These are phyloP conservation scores for Amphiura filiformis DNA, from an alignment of 35 echinoderm and acorn worm species.

Conservation along the genomic window DNA sequence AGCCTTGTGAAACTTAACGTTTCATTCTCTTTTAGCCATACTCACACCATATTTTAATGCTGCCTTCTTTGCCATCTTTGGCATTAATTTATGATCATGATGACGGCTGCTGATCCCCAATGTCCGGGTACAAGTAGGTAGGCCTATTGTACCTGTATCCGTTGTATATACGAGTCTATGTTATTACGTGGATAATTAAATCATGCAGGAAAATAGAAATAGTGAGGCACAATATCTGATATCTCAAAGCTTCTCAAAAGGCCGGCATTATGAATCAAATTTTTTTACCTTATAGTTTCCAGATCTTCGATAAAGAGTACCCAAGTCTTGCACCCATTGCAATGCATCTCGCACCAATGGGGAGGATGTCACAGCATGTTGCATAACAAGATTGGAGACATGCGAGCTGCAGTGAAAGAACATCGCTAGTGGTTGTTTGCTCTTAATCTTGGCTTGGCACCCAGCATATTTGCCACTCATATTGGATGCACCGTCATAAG, in stretches of 20 bases:
- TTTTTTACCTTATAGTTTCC: slow-evolving; percentile 59
- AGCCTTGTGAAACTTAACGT: too few relatives aligned
- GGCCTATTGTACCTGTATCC: too few relatives aligned
- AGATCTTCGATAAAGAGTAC: slow-evolving; percentile 32
- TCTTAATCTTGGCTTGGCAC: slow-evolving; percentile 56
- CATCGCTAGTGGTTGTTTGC: slow-evolving; percentile 38
- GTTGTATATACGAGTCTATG: too few relatives aligned
- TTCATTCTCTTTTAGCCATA: too few relatives aligned
- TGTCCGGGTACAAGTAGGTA: too few relatives aligned
- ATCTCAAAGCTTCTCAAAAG: too few relatives aligned
- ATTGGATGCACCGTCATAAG: slow-evolving; percentile 62
- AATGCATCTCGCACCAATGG: slow-evolving; percentile 51
- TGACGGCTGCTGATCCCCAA: too few relatives aligned
- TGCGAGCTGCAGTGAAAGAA: slow-evolving; percentile 52
- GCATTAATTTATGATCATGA: too few relatives aligned
- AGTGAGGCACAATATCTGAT: too few relatives aligned
- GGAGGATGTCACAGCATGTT: slow-evolving; percentile 17
- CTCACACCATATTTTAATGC: background rate
- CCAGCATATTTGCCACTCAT: slow-evolving; percentile 59
- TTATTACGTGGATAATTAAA: too few relatives aligned
- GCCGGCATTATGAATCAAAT: too few relatives aligned
- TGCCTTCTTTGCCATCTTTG: slow-evolving; percentile 1
- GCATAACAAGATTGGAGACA: slow-evolving; percentile 33
- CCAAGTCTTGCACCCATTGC: slow-evolving; percentile 38
- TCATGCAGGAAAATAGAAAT: too few relatives aligned